phyloP scores from a whole-genome alignment of 1,140 invertebrate genomes.

The Aplysia californica region DNA sequence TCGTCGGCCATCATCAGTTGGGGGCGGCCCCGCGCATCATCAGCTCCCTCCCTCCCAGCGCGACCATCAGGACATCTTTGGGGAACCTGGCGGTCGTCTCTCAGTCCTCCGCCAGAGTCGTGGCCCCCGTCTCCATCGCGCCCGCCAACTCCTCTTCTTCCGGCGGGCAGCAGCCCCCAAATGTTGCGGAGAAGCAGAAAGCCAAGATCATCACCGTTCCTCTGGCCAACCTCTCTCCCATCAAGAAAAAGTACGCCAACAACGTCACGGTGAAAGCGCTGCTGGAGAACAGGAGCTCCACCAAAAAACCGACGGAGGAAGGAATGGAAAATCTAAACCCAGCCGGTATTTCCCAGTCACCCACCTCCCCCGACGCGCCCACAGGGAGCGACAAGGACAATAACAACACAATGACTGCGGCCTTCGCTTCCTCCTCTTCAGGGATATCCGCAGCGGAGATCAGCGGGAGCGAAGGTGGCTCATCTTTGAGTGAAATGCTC shows the following conservation, averaged over 20 bases:
- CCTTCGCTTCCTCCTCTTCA: neutral
- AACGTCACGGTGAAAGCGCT: constrained; percentile 59
- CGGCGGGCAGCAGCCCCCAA: too few species aligned
- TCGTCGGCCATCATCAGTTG: too few species aligned
- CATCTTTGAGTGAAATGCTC: too few species aligned
- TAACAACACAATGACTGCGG: neutral
- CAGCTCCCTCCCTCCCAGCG: too few species aligned
- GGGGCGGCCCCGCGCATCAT: too few species aligned
- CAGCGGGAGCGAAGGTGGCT: neutral
- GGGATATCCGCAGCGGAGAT: neutral
- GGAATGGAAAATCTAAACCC: neutral
- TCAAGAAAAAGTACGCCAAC: constrained; percentile 51
- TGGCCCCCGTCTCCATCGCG: too few species aligned
- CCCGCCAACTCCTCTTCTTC: too few species aligned
- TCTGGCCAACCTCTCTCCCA: constrained; percentile 16
- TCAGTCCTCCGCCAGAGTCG: too few species aligned
- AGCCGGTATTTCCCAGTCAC: neutral
- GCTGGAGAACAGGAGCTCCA: constrained; percentile 42
- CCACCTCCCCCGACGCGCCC: neutral
- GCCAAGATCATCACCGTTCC: constrained; percentile 4
- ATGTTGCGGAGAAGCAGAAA: too few species aligned
- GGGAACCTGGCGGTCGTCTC: too few species aligned
- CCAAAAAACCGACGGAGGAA: constrained; percentile 16
- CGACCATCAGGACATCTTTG: too few species aligned
- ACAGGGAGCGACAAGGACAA: neutral